Conservation (phyloP, 2,113 vertebrate species). For the Lichenostomus cassidix region DNA sequence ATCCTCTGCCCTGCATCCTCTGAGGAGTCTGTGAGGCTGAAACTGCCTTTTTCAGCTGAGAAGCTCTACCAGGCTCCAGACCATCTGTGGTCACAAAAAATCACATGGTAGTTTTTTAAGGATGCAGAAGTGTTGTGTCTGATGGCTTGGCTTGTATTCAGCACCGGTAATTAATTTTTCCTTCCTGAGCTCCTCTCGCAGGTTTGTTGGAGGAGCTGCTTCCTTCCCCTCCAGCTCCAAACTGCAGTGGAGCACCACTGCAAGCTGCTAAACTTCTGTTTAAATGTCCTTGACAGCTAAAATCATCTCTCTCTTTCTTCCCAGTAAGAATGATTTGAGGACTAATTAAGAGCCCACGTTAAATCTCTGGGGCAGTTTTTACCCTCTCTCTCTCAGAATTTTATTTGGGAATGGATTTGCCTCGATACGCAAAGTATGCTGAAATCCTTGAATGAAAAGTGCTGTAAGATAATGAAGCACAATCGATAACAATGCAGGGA, state of each 20-base stretch:
- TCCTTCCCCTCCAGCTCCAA: conserved; percentile 7
- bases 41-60: background rate
- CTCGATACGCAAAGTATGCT: background rate
- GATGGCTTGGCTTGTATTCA: conserved; percentile 10
- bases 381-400: background rate
- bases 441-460: background rate
- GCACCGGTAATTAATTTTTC: conserved; percentile 31
- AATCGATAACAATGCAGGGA: rapidly evolving
- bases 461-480: background rate
- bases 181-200: background rate
- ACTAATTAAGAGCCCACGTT: background rate
- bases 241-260: background rate
- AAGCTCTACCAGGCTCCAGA: background rate
- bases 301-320: background rate
- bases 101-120: background rate
- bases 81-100: conserved; percentile 7
- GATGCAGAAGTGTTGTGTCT: background rate
- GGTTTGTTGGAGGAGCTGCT: background rate
- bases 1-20: rapidly evolving
- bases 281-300: background rate
- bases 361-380: background rate
- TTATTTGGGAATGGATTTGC: background rate
- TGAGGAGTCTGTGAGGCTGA: rapidly evolving
- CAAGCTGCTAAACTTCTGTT: background rate
- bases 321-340: background rate